phyloP scores from a whole-genome alignment of 2,113 vertebrate genomes.

The Neolamprologus hecqui region DNA sequence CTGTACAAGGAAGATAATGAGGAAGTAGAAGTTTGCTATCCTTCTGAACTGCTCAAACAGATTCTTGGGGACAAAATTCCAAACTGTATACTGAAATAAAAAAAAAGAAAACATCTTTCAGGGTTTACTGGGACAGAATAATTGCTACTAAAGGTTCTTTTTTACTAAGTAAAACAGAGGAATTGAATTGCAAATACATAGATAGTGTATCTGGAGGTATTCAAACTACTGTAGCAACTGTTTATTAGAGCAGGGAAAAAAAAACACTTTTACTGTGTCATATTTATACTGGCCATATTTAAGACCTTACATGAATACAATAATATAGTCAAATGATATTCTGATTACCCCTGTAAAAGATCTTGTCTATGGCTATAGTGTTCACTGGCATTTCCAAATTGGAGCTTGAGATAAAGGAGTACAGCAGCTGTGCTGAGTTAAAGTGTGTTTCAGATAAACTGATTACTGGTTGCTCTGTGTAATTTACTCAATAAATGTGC shows the following conservation, averaged over 20 bases:
- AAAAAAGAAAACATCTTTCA: not conserved
- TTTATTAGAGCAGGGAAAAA: not conserved
- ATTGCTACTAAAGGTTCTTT: not conserved
- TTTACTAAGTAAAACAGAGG: not conserved
- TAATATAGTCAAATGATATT: not conserved
- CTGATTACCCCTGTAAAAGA: not conserved
- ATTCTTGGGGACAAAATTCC: slow-evolving; percentile 99
- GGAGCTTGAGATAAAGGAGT: not conserved
- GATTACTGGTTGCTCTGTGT: not conserved
- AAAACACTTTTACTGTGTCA: not conserved
- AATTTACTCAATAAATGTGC: not conserved
- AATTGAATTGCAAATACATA: not conserved
- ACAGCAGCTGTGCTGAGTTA: not conserved
- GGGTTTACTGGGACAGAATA: not conserved
- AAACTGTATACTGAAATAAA: slow-evolving; percentile 85
- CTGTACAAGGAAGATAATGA: slow-evolving; percentile 99
- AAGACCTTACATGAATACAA: not conserved
- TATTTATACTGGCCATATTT: not conserved
- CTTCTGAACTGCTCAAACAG: slow-evolving; percentile 98
- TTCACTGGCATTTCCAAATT: not conserved
- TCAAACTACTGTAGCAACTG: not conserved
- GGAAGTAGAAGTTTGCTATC: slow-evolving; percentile 99
- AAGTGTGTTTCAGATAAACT: not conserved
- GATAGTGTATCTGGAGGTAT: not conserved
- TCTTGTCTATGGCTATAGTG: not conserved